These are phyloP conservation scores for Argentina silus DNA, from an alignment of 2,797 vertebrate species.

Conservation along the genomic window DNA sequence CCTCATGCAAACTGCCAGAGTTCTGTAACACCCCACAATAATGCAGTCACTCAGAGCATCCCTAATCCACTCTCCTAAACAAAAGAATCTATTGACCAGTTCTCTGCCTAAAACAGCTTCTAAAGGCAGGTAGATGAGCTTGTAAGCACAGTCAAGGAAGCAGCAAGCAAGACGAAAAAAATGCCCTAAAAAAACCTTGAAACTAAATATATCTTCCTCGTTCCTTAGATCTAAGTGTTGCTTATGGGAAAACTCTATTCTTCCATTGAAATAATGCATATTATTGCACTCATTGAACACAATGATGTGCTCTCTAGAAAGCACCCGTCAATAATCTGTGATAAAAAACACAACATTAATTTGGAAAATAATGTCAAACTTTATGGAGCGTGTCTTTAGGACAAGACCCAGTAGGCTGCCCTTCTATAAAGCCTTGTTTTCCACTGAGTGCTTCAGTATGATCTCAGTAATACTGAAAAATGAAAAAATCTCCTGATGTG, in stretches of 20 bases:
- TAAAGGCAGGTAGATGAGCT: conserved; percentile 66
- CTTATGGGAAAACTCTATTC: not conserved
- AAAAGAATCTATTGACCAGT: conserved; percentile 76
- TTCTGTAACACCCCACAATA: conserved; percentile 69
- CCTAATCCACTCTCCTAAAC: conserved; percentile 81
- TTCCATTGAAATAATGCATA: not conserved
- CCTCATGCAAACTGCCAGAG: conserved; percentile 79
- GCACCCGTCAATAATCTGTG: not conserved
- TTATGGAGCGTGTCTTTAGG: conserved; percentile 9
- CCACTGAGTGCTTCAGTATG: conserved; percentile 1
- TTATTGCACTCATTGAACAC: not conserved
- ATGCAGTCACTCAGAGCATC: conserved; percentile 88
- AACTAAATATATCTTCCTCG: not conserved
- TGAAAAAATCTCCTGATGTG: not conserved
- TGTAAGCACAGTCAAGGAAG: conserved; percentile 1
- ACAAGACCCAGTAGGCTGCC: not conserved
- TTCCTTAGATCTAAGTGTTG: not conserved
- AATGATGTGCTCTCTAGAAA: not conserved
- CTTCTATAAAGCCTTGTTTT: not conserved
- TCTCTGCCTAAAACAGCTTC: conserved; percentile 64
- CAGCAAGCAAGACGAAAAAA: not conserved
- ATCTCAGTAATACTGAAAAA: not conserved
- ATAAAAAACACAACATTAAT: not conserved
- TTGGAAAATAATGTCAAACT: not conserved
- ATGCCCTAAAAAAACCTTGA: not conserved